A percentile compares a stretch with the other conserved stretches of the same genome.
Evolutionary conservation across 2,113 vertebrate species (phyloP).

Genomic region (Amphilophus citrinellus): DNA sequence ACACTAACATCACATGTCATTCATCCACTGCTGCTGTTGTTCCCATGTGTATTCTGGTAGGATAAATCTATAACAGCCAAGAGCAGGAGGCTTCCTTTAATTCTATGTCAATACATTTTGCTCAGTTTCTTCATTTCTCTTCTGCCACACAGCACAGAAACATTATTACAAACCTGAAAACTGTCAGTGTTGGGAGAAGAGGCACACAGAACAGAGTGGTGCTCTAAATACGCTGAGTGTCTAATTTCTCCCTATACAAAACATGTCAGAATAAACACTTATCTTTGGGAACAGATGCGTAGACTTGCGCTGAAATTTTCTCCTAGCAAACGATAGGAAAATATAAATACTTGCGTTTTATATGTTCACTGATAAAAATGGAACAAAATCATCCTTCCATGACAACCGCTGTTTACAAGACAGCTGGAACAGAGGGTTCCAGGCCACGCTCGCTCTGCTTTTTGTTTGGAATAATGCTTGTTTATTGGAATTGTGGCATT

Average conservation of each 20-base stretch:
- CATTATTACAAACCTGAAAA: constrained; percentile 34
- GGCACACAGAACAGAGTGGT: constrained; percentile 3
- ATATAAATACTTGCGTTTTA: constrained; percentile 62
- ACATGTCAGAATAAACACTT: constrained; percentile 66
- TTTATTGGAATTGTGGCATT: constrained; percentile 75
- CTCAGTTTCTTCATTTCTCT: constrained; percentile 58
- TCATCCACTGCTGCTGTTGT: constrained; percentile 8
- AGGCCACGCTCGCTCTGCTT: constrained; percentile 47
- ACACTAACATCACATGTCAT: constrained; percentile 11
- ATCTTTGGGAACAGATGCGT: constrained; percentile 49
- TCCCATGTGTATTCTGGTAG: constrained; percentile 19
- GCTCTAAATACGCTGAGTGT: constrained; percentile 49
- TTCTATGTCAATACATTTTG: constrained; percentile 45
- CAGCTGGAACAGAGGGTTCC: constrained; percentile 63
- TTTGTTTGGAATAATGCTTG: constrained; percentile 65
- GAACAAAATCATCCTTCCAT: constrained; percentile 61
- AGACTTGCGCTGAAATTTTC: constrained; percentile 34
- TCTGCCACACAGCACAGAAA: background rate
- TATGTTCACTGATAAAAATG: constrained; percentile 53
- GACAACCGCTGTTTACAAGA: constrained; percentile 66
- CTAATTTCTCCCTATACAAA: constrained; percentile 55
- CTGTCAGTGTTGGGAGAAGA: constrained; percentile 31
- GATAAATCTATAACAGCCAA: constrained; percentile 44
- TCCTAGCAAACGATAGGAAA: constrained; percentile 50
- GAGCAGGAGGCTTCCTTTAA: constrained; percentile 41